phyloP scores from a whole-genome alignment of 35 echinoderm and acorn worm species.

The Nesometra sesokonis region DNA sequence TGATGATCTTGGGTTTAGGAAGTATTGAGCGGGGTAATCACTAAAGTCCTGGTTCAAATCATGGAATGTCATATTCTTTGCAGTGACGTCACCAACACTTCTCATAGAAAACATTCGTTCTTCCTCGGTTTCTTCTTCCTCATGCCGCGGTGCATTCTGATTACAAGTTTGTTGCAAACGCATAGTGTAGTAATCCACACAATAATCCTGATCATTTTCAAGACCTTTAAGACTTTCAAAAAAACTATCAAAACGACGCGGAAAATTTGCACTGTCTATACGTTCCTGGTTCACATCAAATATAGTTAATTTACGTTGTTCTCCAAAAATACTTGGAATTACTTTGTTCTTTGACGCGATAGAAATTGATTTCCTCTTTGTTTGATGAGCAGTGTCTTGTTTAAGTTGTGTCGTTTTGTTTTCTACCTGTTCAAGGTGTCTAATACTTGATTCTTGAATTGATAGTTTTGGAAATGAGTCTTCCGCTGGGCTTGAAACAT shows the following conservation, averaged over 20 bases:
- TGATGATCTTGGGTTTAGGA: not conserved
- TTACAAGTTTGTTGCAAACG: constrained; percentile 25
- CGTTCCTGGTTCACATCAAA: constrained; percentile 58
- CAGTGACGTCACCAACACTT: constrained; percentile 46
- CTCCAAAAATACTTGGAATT: constrained; percentile 51
- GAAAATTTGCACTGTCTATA: constrained; percentile 34
- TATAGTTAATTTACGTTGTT: constrained; percentile 48
- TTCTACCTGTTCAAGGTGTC: not conserved
- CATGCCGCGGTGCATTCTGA: not conserved
- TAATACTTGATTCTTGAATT: not conserved
- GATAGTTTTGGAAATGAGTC: no score
- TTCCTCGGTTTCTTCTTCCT: constrained; percentile 4
- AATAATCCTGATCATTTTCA: constrained; percentile 45
- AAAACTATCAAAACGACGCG: constrained; percentile 35
- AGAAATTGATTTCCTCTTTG: not conserved
- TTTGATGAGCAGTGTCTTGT: not conserved
- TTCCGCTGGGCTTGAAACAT: no score
- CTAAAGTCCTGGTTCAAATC: constrained; percentile 28
- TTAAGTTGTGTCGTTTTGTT: not conserved
- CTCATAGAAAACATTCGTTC: constrained; percentile 27
- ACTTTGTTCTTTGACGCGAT: constrained; percentile 5
- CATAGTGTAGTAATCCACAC: constrained; percentile 69
- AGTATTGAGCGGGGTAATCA: not conserved
- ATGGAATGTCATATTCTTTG: constrained; percentile 67
- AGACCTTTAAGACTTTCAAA: constrained; percentile 8